Conservation (phyloP, 2,888 invertebrate species). For the Patella ulyssiponensis region DNA sequence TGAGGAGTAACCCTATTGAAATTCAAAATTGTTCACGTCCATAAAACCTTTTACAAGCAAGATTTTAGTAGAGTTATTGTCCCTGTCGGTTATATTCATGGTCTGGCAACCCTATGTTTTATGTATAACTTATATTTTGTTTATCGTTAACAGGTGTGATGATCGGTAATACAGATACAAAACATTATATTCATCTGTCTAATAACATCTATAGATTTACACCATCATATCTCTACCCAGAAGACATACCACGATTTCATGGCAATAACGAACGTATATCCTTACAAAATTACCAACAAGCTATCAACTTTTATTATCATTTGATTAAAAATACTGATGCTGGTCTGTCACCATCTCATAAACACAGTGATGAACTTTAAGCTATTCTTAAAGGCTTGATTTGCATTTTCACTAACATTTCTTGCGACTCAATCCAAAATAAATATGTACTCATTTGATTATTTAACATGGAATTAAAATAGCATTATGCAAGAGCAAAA, state of each 20-base stretch:
- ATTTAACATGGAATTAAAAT: no score
- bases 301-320: slow-evolving; percentile 74
- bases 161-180: slow-evolving; percentile 74
- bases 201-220: slow-evolving; percentile 73
- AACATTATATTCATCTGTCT: slow-evolving; percentile 72
- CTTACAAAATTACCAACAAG: slow-evolving; percentile 72
- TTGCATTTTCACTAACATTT: neutral
- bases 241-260: slow-evolving; percentile 72
- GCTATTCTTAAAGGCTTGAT: neutral
- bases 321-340: slow-evolving; percentile 73
- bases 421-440: no score
- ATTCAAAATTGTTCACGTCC: no score
- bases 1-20: no score
- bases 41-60: no score
- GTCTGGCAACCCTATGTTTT: no score
- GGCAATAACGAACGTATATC: slow-evolving; percentile 75
- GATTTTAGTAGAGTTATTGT: no score
- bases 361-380: slow-evolving; percentile 45
- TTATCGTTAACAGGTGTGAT: slow-evolving; percentile 57
- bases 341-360: slow-evolving; percentile 42
- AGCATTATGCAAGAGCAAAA: no score
- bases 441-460: no score
- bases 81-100: no score
- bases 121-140: neutral
- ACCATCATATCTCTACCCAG: slow-evolving; percentile 67